Evolutionary conservation across 2,888 invertebrate species (phyloP), one percentile per base, ranked within the genome.

Genomic region (Lepidochitona cinerea): DNA sequence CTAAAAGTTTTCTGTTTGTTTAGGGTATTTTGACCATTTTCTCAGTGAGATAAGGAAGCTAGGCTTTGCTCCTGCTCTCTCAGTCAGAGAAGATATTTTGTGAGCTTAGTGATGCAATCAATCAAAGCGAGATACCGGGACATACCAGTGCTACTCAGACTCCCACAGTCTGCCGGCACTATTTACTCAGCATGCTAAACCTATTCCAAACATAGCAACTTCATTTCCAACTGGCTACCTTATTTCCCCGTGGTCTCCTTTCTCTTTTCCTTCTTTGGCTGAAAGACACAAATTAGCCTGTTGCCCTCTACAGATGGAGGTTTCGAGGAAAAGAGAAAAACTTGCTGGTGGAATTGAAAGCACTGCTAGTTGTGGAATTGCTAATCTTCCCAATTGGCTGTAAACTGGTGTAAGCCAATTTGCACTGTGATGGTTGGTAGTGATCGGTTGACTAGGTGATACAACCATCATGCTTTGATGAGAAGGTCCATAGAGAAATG

Each of bases 1-100:
- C 59, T 59, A 59, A 59, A 59, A 59, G 59, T 59, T 59, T 59
- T 59, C 23, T 59, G 59, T 59, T 59, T 59, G 32, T 59, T 59
- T 32, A 59, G 32, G 29, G 59, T 32, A 29, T 59, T 49, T 59
- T 32, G 14, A 59, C 29, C 59, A 29, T 59, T 59, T 59, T 32
- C 29, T 59, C 26, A 14, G 29, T 29, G 32, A 14, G 59, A 23
- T 32, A 59, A 59, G 32, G 23, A 59, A 59, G 29, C 23, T 32
- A 59, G 14, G 29, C 29, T 26, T 59, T 29, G 23, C 59, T 29
- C 12, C 26, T 59, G 59, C 14, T 59, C 59, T 29, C 26, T 26
- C 29, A 49, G 23, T 18, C 49, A 23, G 49, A 49, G 49, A 23
- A 49, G n/a, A 49, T 49, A 23, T 49, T n/a, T 49, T 49, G 49